A percentile compares a stretch with the other conserved stretches of the same genome.
These are phyloP conservation scores for Sitta carolinensis DNA, from an alignment of 2,797 vertebrate genomes.

Conservation along the genomic window DNA sequence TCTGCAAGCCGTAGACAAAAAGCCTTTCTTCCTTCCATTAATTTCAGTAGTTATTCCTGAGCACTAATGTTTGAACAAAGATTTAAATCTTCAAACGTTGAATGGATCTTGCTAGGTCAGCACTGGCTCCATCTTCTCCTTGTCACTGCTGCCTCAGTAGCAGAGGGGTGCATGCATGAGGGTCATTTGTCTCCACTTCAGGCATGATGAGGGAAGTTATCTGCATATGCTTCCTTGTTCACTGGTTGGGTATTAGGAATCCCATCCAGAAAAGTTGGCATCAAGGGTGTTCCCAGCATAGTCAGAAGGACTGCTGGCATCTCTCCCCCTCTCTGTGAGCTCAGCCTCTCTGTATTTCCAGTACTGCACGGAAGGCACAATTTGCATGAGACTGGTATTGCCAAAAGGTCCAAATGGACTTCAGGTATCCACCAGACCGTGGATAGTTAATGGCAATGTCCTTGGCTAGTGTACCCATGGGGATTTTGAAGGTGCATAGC, in stretches of 20 bases:
- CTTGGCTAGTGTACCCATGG: not conserved
- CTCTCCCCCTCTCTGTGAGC: not conserved
- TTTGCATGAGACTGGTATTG: not conserved
- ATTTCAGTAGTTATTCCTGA: not conserved
- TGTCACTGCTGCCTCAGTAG: not conserved
- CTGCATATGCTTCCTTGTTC: not conserved
- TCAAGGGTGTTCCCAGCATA: not conserved
- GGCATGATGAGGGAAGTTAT: not conserved
- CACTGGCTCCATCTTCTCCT: not conserved
- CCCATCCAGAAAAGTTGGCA: not conserved
- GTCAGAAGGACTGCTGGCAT: not conserved
- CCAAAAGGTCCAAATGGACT: not conserved
- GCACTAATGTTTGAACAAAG: not conserved
- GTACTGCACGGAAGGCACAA: not conserved
- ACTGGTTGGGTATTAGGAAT: not conserved
- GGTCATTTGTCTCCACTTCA: not conserved
- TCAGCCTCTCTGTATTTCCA: not conserved
- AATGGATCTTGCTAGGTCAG: not conserved
- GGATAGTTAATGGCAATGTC: not conserved
- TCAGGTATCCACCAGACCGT: not conserved
- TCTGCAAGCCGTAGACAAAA: not conserved
- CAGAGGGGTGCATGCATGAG: not conserved
- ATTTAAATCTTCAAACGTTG: not conserved
- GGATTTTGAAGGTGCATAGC: not conserved
- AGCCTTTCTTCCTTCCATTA: not conserved